phyloP scores from a whole-genome alignment of 2,113 vertebrate species.

The Etheostoma spectabile region DNA sequence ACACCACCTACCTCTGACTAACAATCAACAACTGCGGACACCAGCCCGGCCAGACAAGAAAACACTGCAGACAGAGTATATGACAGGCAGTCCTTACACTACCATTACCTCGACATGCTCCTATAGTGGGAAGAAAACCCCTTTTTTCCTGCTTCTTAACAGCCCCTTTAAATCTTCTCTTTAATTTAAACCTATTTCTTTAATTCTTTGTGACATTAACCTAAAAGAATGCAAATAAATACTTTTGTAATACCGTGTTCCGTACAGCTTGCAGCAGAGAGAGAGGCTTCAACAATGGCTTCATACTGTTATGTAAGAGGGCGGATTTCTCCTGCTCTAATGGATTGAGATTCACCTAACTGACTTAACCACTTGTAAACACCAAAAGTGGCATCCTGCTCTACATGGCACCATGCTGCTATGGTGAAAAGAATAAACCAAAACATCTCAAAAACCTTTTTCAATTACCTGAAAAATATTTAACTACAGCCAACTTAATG shows the following conservation, averaged over 20 bases:
- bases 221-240: constrained; percentile 22
- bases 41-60: constrained; percentile 22
- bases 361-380: background rate
- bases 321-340: constrained; percentile 61
- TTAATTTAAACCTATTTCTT: background rate
- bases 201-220: constrained; percentile 15
- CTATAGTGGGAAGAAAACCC: background rate
- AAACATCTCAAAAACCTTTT: background rate
- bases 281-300: constrained; percentile 42
- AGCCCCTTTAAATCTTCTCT: background rate
- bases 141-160: background rate
- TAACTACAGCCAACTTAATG: background rate
- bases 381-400: background rate
- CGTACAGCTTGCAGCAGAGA: constrained; percentile 21
- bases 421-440: background rate
- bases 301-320: constrained; percentile 55
- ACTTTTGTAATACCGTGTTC: constrained; percentile 15
- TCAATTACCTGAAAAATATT: background rate
- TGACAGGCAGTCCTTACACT: background rate
- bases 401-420: background rate
- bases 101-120: constrained; percentile 32
- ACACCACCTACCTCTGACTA: constrained; percentile 55
- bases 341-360: constrained; percentile 56
- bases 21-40: constrained; percentile 48
- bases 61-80: constrained; percentile 18